phyloP scores from a whole-genome alignment of 2,888 invertebrate genomes.

The Crossocerus cetratus region DNA sequence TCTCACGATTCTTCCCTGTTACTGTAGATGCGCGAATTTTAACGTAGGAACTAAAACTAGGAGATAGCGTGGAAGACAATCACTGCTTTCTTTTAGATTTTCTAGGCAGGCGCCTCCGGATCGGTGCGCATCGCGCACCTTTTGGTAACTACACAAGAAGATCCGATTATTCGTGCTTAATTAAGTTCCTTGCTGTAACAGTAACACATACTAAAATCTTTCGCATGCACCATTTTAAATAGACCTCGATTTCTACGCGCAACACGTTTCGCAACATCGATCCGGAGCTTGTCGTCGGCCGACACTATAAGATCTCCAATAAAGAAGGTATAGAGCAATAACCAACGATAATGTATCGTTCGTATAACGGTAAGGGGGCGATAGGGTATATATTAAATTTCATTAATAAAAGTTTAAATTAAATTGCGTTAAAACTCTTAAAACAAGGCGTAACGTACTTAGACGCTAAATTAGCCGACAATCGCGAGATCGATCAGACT shows the following conservation, averaged over 20 bases:
- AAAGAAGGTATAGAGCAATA: slow-evolving; percentile 10
- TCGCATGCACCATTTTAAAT: neutral
- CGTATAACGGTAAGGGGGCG: slow-evolving; percentile 20
- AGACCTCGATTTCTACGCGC: slow-evolving; percentile 38
- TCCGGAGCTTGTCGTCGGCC: neutral
- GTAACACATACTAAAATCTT: neutral
- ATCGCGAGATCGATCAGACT: slow-evolving; percentile 4
- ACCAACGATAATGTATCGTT: slow-evolving; percentile 34
- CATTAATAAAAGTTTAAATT: slow-evolving; percentile 52
- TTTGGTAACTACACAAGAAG: slow-evolving; percentile 17
- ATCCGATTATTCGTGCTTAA: slow-evolving; percentile 22
- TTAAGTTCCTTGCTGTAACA: slow-evolving; percentile 10
- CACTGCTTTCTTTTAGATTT: neutral
- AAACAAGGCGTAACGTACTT: slow-evolving; percentile 20
- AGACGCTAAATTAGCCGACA: slow-evolving; percentile 12
- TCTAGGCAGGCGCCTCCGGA: neutral
- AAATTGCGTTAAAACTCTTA: slow-evolving; percentile 50
- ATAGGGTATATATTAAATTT: slow-evolving; percentile 50
- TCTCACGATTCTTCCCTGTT: slow-evolving; percentile 2
- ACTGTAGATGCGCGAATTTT: neutral
- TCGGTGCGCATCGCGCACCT: slow-evolving; percentile 18
- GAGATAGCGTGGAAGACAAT: slow-evolving; percentile 1
- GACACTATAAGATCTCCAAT: neutral
- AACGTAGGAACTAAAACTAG: slow-evolving; percentile 1
- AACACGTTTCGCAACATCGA: slow-evolving; percentile 68